These are phyloP conservation scores for Helobdella robusta DNA, from an alignment of 2,888 invertebrate genomes.

Conservation along the genomic window DNA sequence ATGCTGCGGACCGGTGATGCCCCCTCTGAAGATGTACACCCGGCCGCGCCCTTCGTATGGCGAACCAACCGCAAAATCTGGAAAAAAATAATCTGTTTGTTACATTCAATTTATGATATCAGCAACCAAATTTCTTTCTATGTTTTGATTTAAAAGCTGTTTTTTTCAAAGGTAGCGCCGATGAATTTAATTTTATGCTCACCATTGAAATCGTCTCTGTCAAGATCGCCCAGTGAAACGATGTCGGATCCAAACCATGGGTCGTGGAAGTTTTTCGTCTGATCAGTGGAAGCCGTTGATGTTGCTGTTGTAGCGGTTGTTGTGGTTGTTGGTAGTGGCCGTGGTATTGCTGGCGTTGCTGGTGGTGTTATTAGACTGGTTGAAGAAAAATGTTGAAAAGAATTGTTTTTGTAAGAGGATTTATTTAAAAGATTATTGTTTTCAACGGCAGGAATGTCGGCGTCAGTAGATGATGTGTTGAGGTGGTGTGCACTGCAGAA, in stretches of 20 bases:
- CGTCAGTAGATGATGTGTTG: too few species aligned
- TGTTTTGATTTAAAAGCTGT: too few species aligned
- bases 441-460: too few species aligned
- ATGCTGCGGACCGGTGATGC: conserved; percentile 36
- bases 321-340: not conserved
- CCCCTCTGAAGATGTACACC: conserved; percentile 82
- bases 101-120: not conserved
- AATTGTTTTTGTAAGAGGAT: too few species aligned
- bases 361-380: not conserved
- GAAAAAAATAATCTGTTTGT: conserved; percentile 26
- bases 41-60: conserved; percentile 72
- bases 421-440: too few species aligned
- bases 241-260: conserved; percentile 76
- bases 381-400: too few species aligned
- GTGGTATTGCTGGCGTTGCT: not conserved
- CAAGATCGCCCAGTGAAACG: conserved; percentile 81
- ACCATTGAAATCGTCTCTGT: conserved; percentile 80
- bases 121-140: not conserved
- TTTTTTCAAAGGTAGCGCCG: too few species aligned
- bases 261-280: conserved; percentile 39
- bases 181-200: conserved; percentile 30
- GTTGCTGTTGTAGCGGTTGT: not conserved
- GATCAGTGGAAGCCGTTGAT: conserved; percentile 32
- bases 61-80: conserved; percentile 86
- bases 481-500: too few species aligned